Base-by-base conservation (phyloP, 2,797 vertebrate species). In the Lithobates sylvaticus region DNA sequence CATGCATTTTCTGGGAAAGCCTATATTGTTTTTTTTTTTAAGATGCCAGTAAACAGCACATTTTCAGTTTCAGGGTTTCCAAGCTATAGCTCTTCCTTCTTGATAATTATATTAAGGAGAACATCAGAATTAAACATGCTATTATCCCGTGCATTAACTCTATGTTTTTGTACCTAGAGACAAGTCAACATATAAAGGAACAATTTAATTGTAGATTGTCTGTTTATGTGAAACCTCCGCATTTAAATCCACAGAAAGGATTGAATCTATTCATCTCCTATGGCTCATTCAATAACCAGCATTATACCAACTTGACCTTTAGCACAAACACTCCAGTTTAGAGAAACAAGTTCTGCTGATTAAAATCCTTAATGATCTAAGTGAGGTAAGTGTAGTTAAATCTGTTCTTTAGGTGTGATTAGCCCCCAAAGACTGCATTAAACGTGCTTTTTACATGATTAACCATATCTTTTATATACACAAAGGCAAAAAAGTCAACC, bases 341-440 rank as follows among this genome's bases (percentile, higher is more conserved):
- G 81, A 80, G 42, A 84, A 84, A 76, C 86, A 79, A 61, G 75
- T 87, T 69, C 72, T 44, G 71, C 86, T 84, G 86, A 87, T 87
- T 87, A 81, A 84, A 87, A 79, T 79, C 76, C 76, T 87, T 87
- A 84, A 87, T 87, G 86, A 87, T 84, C 86, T 83, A 87, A 87
- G 81, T 84, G 81, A 84, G 86, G 81, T 75, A 84, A 74, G 54
- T 72, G 80, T 75, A 50, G 85, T 68, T 73, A 78, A 83, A 78
- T 78, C 68, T 74, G 58, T 87, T 83, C 80, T 87, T 84, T 84
- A 84, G 77, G 86, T 81, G 75, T 80, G 86, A 87, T 87, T 87
- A 84, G 83, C 81, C 86, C 86, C 86, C 81, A 87, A 87, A 79
- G 86, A 78, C 81, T 80, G 86, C 76, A 84, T 70, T 84, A 87